Evolutionary conservation across 2,113 vertebrate genomes (phyloP), one percentile per base, ranked within the genome.

Genomic region (Xenopus borealis): DNA sequence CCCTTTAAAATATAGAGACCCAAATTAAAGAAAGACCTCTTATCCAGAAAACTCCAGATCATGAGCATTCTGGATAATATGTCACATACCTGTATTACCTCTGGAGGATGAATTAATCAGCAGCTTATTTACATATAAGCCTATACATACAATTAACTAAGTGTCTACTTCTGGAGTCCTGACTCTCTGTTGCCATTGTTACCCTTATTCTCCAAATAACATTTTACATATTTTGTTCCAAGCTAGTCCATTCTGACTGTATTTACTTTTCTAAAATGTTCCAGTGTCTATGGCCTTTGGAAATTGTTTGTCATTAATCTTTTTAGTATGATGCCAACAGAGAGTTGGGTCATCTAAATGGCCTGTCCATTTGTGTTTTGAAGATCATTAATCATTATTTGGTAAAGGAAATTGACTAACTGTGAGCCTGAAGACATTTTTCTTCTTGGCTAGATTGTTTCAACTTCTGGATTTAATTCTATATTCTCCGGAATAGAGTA

Each of bases 271-370:
- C 40, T 70, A 70, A 62, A 70, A 63, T 64, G 47, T 69, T 67
- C 74, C 50, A 45, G 61, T 46, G 69, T 77, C 50, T 40, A 45
- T 50, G 20, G 46, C 53, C 66, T 45, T 61, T 70, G 61, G 66
- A 64, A 77, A 77, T 62, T 64, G 67, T 77, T 77, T 77, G 67
- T 70, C 74, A 77, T 77, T 77, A 77, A 77, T 77, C 74, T 77
- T 77, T 77, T 62, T 64, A 76, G 63, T 77, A 70, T 69, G 59
- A 70, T 77, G 67, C 74, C 74, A 77, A 69, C 46, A 77, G 59
- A 77, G 74, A 77, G 66, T 77, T 70, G 67, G 74, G 74, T 77
- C 74, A 77, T 77, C 74, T 77, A 77, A 77, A 77, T 77, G 74
- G 74, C 67, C 74, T 77, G 74, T 77, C 74, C 74, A 77, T 59